Base-by-base conservation (phyloP, 2,797 vertebrate species). In the Chaunax sp. region DNA sequence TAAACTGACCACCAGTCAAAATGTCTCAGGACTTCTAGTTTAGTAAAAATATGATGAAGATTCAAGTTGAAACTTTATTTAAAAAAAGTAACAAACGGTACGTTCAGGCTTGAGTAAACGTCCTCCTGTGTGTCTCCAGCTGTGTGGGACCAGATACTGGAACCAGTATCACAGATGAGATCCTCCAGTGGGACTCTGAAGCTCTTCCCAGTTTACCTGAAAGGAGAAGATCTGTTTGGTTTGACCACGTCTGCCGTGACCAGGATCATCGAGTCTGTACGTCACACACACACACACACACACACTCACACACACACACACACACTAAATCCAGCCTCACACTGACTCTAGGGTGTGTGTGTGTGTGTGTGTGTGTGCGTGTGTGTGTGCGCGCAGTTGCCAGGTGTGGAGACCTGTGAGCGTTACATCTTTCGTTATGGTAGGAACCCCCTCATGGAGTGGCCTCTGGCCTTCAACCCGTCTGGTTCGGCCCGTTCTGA, bases 171-270 rank as follows among this genome's bases (percentile, higher is more conserved):
- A 0, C 92, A 93, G 86, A 92, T 96, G 47, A 92, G 60, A 84
- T 90, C 25, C 90, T 60, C 77, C 55, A 65, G 91, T 0, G 96
- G 97, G 55, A 96, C 94, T 76, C 95, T 99, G n/a, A 96, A 97
- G 78, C 96, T 99, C 5, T 99, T 99, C 57, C 96, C 97, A 0
- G 69, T 93, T 12, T 99, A 97, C 78, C 82, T 99, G 68, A 98
- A 96, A 80, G 97, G 98, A 68, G 98, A 99, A 88, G 97, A 99
- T 68, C 94, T 99, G 78, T 99, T 98, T 54, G 98, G 97, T 58
- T 81, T 99, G 71, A 98, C 96, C 0, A 94, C 96, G 0, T 95
- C 97, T 30, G 96, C 97, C 0, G 96, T 99, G 84, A 95, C 95
- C 41, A 92, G 97, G 77, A 99, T 99, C 64, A 93, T 97, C 0